Conservation (phyloP, 2,888 invertebrate species). For the Cylindroiulus punctatus region DNA sequence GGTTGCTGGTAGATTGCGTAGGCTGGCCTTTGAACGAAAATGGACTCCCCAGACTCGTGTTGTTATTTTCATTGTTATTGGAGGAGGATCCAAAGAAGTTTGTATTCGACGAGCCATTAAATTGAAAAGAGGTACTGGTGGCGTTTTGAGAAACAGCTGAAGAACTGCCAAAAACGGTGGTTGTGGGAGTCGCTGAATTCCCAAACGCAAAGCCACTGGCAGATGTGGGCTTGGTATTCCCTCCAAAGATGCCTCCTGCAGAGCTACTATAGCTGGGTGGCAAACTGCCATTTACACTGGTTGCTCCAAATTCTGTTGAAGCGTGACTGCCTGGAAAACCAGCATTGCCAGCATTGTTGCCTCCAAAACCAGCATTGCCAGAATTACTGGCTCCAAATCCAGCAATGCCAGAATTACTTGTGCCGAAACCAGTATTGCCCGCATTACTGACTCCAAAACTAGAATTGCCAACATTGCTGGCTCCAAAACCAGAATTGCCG, state of each 20-base stretch:
- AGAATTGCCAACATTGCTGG: no score
- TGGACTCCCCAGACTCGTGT: background rate
- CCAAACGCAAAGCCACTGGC: background rate
- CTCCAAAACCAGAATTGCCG: no score
- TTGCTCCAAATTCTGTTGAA: background rate
- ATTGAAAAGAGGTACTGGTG: constrained; percentile 12
- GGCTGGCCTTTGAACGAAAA: background rate
- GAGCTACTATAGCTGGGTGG: constrained; percentile 15
- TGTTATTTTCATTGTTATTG: constrained; percentile 21
- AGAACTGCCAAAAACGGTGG: background rate
- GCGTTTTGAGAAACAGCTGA: background rate
- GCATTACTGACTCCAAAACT: no score
- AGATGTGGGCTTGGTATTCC: background rate
- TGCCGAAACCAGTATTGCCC: no score
- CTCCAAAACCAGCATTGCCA: background rate
- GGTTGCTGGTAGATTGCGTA: background rate
- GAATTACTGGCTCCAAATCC: no score
- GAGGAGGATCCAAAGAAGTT: constrained; percentile 3
- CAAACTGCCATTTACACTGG: background rate
- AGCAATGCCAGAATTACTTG: no score
- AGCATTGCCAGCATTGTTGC: no score
- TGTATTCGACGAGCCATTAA: background rate
- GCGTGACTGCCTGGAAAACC: no score
- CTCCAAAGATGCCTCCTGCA: background rate
- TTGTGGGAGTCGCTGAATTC: background rate